Evolutionary conservation across 2,888 invertebrate genomes (phyloP), one percentile per base, ranked within the genome.

Genomic region (Sminthurinus aureus): DNA sequence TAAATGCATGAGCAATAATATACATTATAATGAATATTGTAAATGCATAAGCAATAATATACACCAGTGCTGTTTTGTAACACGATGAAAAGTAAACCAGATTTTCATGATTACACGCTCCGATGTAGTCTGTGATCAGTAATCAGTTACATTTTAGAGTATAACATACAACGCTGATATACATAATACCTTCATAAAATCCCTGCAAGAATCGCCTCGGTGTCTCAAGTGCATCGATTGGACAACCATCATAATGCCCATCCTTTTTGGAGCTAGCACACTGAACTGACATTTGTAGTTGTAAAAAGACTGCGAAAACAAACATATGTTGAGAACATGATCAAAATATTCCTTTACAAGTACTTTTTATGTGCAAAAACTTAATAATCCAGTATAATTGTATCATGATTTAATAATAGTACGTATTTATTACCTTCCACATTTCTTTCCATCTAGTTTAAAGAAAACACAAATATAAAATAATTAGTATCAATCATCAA

Each of bases 271-370:
- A 8, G 88, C 88, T n/a, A 82, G 80, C 8, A 88, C 88, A 82
- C 87, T 82, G 81, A 88, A 88, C 66, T 83, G 85, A 71, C 88
- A 88, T 20, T 86, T 81, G 80, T 82, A 88, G 77, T 87, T 88
- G 74, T 81, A 84, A 67, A 88, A 87, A 26, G 85, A 84, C 4
- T 81, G 82, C n/a, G 8, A n/a, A 11, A 67, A 67, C 11, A 69
- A 64, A 85, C 83, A 51, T 82, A 84, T 11, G 81, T 67, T 67
- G 38, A 38, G 38, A 38, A 38, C 1, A 38, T 4, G 38, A 38
- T 38, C 6, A 38, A 38, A 38, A 38, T 38, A 38, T 1, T 38
- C 6, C 38, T 38, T 1, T 38, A 38, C n/a, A n/a, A n/a, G n/a
- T 38, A 38, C 38, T 38, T 38, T 38, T 38, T 38, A 38, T 38